A percentile compares a stretch with the other conserved stretches of the same genome.
Evolutionary conservation across 2,888 invertebrate species (phyloP).

Genomic region (Argyresthia albistria): DNA sequence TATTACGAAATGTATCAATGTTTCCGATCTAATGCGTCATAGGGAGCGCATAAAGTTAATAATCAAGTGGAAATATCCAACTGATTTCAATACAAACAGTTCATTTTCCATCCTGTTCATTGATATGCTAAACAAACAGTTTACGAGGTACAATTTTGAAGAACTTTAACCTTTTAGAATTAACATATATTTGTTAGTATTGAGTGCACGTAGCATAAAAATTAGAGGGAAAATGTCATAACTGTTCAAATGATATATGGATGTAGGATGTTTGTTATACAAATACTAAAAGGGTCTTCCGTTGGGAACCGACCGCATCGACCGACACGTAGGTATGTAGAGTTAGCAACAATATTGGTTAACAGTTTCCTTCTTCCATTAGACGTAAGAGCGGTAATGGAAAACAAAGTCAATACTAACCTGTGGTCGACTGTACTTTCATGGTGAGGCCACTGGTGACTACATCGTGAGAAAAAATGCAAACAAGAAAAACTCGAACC

Average conservation of each 20-base stretch:
- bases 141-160: conserved; percentile 23
- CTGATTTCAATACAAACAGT: conserved; percentile 14
- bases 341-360: no score
- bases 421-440: no score
- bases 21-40: neutral
- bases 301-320: conserved; percentile 36
- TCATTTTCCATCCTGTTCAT: conserved; percentile 17
- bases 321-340: no score
- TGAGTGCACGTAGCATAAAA: conserved; percentile 47
- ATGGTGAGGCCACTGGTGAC: no score
- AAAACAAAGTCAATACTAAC: no score
- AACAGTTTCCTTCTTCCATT: no score
- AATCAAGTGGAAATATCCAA: neutral
- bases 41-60: neutral
- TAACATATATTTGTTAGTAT: conserved; percentile 47
- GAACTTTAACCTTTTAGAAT: conserved; percentile 35
- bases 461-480: no score
- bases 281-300: conserved; percentile 62
- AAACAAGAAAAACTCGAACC: no score
- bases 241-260: conserved; percentile 64
- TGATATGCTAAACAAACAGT: conserved; percentile 19
- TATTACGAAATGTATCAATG: conserved; percentile 2
- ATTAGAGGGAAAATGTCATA: conserved; percentile 66
- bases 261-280: conserved; percentile 66
- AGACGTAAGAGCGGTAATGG: no score